A percentile compares a stretch with the other conserved stretches of the same genome.
Conservation (phyloP, 2,113 vertebrate species). For the Beaufortia kweichowensis region DNA sequence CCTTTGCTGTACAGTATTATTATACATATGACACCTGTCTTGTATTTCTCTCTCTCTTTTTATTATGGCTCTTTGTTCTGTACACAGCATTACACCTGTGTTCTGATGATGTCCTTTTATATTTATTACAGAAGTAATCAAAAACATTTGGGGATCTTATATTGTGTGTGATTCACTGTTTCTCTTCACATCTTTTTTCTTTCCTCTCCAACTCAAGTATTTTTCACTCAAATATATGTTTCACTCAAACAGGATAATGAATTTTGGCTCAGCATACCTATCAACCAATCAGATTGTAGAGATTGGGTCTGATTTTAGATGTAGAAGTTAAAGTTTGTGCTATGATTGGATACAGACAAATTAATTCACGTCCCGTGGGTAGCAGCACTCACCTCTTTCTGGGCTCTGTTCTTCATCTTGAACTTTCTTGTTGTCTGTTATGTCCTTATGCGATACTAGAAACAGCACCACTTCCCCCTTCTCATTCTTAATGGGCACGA, state of each 20-base stretch:
- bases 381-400: constrained; percentile 74
- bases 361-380: not conserved
- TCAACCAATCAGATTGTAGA: not conserved
- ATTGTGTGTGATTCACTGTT: too few species aligned
- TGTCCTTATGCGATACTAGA: constrained; percentile 90
- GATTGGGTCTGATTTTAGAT: not conserved
- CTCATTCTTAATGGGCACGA: constrained; percentile 91
- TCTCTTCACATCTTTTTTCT: too few species aligned
- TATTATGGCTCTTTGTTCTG: not conserved
- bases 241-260: not conserved
- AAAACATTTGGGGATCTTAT: not conserved
- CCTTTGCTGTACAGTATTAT: not conserved
- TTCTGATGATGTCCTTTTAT: not conserved
- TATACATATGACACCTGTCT: not conserved
- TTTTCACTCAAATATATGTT: not conserved
- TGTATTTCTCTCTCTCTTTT: constrained; percentile 11
- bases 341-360: not conserved
- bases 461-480: constrained; percentile 90
- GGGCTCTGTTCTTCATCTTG: constrained; percentile 77
- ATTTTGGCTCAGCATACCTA: not conserved
- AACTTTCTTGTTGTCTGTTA: constrained; percentile 84
- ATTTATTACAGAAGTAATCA: constrained; percentile 4
- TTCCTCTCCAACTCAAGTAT: too few species aligned
- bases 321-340: not conserved
- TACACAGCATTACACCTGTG: constrained; percentile 5